Conservation (phyloP, 1,140 invertebrate genomes). For the Caerostris darwini region DNA sequence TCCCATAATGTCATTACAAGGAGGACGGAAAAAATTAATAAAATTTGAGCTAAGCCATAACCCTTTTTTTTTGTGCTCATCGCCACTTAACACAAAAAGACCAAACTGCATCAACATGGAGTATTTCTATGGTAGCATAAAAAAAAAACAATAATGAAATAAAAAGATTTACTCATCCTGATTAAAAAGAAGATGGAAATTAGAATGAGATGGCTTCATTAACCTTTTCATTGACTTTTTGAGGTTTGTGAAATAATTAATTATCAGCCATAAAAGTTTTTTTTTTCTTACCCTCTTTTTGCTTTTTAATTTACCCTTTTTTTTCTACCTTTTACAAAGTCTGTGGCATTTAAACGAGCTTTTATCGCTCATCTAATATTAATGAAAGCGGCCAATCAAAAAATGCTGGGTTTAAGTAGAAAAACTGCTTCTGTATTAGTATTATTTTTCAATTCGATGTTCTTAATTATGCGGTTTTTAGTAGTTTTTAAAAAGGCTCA, state of each 20-base stretch:
- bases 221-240: slow-evolving; percentile 72
- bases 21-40: not conserved
- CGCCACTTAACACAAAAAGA: not conserved
- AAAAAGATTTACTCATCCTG: not conserved
- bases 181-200: slow-evolving; percentile 56
- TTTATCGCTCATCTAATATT: slow-evolving; percentile 61
- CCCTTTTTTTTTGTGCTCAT: not conserved
- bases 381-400: slow-evolving; percentile 28
- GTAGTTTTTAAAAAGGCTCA: too few species aligned
- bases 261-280: slow-evolving; percentile 1
- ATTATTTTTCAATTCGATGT: too few species aligned
- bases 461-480: not conserved
- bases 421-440: not conserved
- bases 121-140: slow-evolving; percentile 33
- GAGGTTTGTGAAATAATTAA: slow-evolving; percentile 59
- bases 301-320: not conserved
- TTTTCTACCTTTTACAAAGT: not conserved
- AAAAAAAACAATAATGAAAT: slow-evolving; percentile 48
- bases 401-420: not conserved
- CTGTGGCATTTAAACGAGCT: slow-evolving; percentile 57
- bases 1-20: slow-evolving; percentile 48
- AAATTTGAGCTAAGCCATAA: not conserved
- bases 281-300: not conserved
- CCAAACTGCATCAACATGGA: slow-evolving; percentile 23
- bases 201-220: slow-evolving; percentile 71